Conservation (phyloP, 2,888 invertebrate genomes). For the Anarsia innoxiella region DNA sequence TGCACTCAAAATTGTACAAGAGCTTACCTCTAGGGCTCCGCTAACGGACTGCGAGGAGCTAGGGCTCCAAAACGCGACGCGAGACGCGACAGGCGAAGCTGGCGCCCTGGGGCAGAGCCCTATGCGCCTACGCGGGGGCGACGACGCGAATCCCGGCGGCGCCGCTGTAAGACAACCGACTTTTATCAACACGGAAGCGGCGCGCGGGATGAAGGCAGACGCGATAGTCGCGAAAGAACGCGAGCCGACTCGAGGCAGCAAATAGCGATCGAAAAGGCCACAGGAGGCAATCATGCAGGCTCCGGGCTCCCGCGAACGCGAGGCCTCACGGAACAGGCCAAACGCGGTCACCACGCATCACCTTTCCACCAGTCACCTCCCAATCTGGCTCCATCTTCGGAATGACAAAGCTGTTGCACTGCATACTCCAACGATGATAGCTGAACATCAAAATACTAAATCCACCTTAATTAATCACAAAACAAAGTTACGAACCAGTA, state of each 20-base stretch:
- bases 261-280: conserved; percentile 34
- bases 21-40: conserved; percentile 59
- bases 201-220: conserved; percentile 46
- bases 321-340: conserved; percentile 57
- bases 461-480: conserved; percentile 71
- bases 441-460: conserved; percentile 63
- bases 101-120: conserved; percentile 38
- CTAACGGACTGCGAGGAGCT: conserved; percentile 52
- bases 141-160: conserved; percentile 63
- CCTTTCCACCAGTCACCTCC: conserved; percentile 21
- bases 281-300: conserved; percentile 64
- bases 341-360: conserved; percentile 39
- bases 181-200: conserved; percentile 58
- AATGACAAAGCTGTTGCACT: no score
- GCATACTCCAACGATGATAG: conserved; percentile 28
- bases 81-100: conserved; percentile 44
- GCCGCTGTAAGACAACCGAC: conserved; percentile 67
- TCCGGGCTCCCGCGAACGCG: conserved; percentile 61
- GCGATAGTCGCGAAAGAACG: conserved; percentile 25
- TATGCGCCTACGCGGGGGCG: conserved; percentile 35
- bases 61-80: conserved; percentile 72
- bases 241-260: conserved; percentile 23
- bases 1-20: conserved; percentile 33
- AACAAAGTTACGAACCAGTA: conserved; percentile 73
- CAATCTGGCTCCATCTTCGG: conserved; percentile 25